phyloP scores from a whole-genome alignment of 2,113 vertebrate species.

The Dicrurus megarhynchus region DNA sequence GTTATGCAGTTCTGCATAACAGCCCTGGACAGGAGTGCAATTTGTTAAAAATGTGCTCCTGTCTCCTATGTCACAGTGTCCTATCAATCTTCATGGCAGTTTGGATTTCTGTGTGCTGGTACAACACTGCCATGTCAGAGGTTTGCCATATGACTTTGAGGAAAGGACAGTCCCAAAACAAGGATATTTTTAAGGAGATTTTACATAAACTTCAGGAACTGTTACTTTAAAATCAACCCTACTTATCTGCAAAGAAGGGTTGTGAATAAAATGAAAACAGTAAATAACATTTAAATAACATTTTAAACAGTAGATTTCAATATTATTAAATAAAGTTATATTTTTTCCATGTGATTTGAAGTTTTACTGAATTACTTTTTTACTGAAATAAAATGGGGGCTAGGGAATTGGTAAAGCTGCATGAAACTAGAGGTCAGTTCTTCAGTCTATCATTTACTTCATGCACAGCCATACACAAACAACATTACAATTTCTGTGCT shows the following conservation, averaged over 20 bases:
- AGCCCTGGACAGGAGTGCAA: background rate
- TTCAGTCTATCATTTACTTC: background rate
- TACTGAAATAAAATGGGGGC: background rate
- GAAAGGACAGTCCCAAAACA: background rate
- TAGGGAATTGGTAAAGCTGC: background rate
- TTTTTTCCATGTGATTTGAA: background rate
- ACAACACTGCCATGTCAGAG: background rate
- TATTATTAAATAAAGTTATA: background rate
- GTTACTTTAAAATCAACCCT: background rate
- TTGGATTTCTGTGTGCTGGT: background rate
- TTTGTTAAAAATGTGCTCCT: slow-evolving; percentile 25
- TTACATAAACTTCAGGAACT: background rate
- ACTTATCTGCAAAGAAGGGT: background rate
- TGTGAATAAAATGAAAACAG: background rate
- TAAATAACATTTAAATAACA: background rate
- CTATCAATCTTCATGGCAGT: background rate
- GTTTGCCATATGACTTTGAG: background rate
- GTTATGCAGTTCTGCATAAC: background rate
- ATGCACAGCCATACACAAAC: background rate
- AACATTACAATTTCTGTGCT: background rate
- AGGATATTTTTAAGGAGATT: background rate
- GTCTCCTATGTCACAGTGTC: background rate
- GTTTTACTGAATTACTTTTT: background rate
- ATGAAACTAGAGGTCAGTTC: background rate
- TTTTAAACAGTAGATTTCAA: background rate